phyloP scores from a whole-genome alignment of 2,888 invertebrate species.

The Eristalis pertinax region DNA sequence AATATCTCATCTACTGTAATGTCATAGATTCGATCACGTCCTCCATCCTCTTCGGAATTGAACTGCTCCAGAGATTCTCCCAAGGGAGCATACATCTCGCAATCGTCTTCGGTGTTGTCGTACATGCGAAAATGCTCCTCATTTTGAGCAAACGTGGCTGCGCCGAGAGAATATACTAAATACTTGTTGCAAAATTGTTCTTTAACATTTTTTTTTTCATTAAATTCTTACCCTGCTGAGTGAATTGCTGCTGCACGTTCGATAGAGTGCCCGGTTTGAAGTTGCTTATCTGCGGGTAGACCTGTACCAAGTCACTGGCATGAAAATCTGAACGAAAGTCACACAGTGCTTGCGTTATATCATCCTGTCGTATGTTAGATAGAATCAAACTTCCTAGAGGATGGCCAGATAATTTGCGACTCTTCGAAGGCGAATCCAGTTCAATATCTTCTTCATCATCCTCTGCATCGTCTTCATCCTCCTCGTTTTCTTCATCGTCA shows the following conservation, averaged over 20 bases:
- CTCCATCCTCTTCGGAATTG: conserved; percentile 77
- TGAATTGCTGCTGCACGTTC: conserved; percentile 78
- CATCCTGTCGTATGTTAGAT: conserved; percentile 77
- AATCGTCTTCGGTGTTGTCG: conserved; percentile 75
- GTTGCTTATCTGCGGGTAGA: conserved; percentile 79
- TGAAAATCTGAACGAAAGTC: conserved; percentile 80
- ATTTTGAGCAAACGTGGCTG: conserved; percentile 74
- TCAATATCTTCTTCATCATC: conserved; percentile 73
- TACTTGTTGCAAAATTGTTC: conserved; percentile 52
- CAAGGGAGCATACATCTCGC: conserved; percentile 78
- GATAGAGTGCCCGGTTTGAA: conserved; percentile 77
- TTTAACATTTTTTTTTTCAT: conserved; percentile 4
- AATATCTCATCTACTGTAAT: conserved; percentile 81
- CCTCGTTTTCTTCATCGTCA: conserved; percentile 73
- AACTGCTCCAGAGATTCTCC: conserved; percentile 79
- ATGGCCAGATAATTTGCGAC: conserved; percentile 76
- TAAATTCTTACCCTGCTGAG: conserved; percentile 71
- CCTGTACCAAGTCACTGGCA: conserved; percentile 79
- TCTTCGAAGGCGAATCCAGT: conserved; percentile 75
- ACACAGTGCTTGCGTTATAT: conserved; percentile 79
- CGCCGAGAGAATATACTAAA: conserved; percentile 68
- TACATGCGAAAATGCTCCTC: conserved; percentile 76
- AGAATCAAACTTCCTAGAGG: conserved; percentile 79
- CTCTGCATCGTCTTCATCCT: conserved; percentile 73
- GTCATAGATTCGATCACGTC: conserved; percentile 78